Conservation (phyloP, 2,888 invertebrate genomes). For the Tuberolachnus salignus region DNA sequence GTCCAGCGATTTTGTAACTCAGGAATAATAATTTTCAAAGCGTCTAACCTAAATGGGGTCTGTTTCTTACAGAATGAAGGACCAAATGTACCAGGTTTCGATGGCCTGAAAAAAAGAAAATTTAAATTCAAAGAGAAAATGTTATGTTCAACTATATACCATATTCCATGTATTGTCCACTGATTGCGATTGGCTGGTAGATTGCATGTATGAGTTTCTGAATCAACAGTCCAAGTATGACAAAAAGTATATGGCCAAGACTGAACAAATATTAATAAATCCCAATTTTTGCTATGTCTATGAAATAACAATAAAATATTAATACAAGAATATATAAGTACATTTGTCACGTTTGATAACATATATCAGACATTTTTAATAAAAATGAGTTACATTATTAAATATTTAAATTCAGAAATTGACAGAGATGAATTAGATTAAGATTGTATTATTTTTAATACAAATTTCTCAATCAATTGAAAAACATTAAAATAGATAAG, state of each 20-base stretch:
- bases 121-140: background rate
- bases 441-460: too few relatives aligned
- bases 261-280: constrained; percentile 79
- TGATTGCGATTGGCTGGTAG: constrained; percentile 69
- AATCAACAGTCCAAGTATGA: constrained; percentile 67
- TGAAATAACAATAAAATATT: too few relatives aligned
- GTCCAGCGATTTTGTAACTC: constrained; percentile 73
- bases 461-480: too few relatives aligned
- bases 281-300: constrained; percentile 71
- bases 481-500: too few relatives aligned
- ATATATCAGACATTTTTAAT: too few relatives aligned
- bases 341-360: too few relatives aligned
- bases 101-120: constrained; percentile 73
- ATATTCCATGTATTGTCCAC: constrained; percentile 84
- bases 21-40: constrained; percentile 68
- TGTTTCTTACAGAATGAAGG: constrained; percentile 76
- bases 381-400: too few relatives aligned
- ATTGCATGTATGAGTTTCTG: constrained; percentile 67
- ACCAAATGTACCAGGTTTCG: constrained; percentile 71
- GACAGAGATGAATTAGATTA: too few relatives aligned
- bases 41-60: constrained; percentile 70
- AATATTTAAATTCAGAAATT: too few relatives aligned
- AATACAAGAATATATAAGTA: background rate
- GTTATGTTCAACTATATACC: constrained; percentile 62
- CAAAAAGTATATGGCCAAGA: constrained; percentile 80